Evolutionary conservation across 2,888 invertebrate genomes (phyloP), one percentile per base, ranked within the genome.

Genomic region (Iselma pallidipennis): DNA sequence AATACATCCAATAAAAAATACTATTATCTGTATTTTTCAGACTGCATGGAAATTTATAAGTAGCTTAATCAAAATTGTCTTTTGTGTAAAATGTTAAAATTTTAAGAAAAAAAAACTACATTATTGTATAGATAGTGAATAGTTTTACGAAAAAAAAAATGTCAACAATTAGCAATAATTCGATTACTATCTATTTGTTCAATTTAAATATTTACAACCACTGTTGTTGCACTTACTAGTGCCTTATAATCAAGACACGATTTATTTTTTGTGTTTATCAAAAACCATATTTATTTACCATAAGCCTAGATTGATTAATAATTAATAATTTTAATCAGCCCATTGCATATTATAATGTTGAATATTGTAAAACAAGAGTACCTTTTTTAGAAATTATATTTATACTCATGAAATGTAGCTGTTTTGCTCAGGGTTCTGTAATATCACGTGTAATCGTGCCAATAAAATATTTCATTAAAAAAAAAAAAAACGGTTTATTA

Each of bases 181-280:
- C 42, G 16, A 31, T 31, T 54, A 25, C 49, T 58, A 58, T 57
- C 51, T 23, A 56, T 58, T 60, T 61, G 67, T 67, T 67, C 63
- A 65, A 67, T 63, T 55, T 54, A 49, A 53, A 23, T 84, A n/a
- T n/a, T n/a, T n/a, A 65, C 62, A 65, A 60, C 56, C 66, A 65
- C 58, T 58, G 56, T 57, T 66, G 69, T 57, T 66, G 69, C 71
- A 71, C 69, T 69, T 49, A 64, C 61, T 65, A 67, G 71, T 71
- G 71, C 71, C 71, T 71, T 71, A 70, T 49, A 57, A n/a, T n/a
- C n/a, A n/a, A 57, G 16, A 48, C 52, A 52, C 49, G 26, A 52
- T 49, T 56, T 61, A 55, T 49, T 53, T 66, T 61, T 61, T 14
- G 26, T 33, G 53, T 48, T 50, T 31, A 23, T 45, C 21, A 51